Evolutionary conservation across 1,140 invertebrate genomes (phyloP), one percentile per base, ranked within the genome.

Genomic region (Bombus soroeensis): DNA sequence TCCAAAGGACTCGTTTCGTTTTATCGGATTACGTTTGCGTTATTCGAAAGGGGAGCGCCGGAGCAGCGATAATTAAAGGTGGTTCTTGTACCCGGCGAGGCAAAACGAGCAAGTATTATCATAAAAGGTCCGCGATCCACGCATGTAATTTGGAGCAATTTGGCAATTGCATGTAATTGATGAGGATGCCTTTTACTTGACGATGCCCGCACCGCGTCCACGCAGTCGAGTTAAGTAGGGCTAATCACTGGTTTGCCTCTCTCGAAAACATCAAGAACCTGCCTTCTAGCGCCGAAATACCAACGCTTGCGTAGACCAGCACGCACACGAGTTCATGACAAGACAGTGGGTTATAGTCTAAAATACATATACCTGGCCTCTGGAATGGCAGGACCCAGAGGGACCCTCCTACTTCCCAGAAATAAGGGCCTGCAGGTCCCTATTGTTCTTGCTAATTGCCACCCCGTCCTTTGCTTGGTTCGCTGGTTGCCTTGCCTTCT

Each of bases 131-230:
- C 68, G 77, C 81, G 77, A 66, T 79, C 85, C 77, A 74, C 91
- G 93, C 91, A 89, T 94, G 91, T 94, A 94, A 94, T 94, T 94
- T 94, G 84, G 90, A 93, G 93, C 91, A 95, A 95, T 95, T 95
- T 93, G 94, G 93, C 94, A 94, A 94, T 95, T 95, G 94, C 94
- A 94, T 93, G 93, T 95, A 95, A 95, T 95, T 94, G 93, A 94
- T 92, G 91, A 93, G 88, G 89, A 92, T 90, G 91, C 90, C 93
- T 94, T 94, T 94, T 94, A 94, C 92, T 92, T 92, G 93, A 86
- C 89, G 89, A 83, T 90, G 87, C 86, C 90, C 90, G 89, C 90
- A 72, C 86, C 83, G 87, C 92, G 88, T 89, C 89, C 87, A 82
- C 79, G 80, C 88, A 88, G 82, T 83, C 88, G 81, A 94, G 91